These are phyloP conservation scores for Platycnemis pennipes DNA, from an alignment of 2,888 invertebrate genomes.

Conservation along the genomic window DNA sequence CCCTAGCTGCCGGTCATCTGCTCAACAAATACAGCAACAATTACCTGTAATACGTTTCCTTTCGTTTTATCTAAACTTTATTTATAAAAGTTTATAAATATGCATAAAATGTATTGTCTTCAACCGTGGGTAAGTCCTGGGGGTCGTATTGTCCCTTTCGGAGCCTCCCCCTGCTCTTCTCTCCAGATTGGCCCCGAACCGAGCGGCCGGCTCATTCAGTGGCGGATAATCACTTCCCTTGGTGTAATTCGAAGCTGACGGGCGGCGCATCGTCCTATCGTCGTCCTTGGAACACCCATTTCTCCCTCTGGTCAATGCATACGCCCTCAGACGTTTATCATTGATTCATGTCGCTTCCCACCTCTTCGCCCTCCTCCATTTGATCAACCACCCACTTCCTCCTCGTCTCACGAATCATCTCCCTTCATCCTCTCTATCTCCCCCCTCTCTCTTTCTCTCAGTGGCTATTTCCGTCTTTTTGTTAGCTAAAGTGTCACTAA, in stretches of 20 bases:
- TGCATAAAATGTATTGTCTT: too few species aligned
- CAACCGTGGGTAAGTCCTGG: too few species aligned
- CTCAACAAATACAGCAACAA: too few species aligned
- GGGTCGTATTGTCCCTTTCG: too few species aligned
- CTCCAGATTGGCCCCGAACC: constrained; percentile 46
- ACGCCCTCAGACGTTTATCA: background rate
- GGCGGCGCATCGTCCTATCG: background rate
- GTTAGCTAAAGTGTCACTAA: background rate
- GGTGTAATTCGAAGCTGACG: constrained; percentile 46
- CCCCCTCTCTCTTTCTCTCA: constrained; percentile 9
- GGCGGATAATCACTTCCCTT: constrained; percentile 39
- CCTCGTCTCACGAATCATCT: constrained; percentile 2
- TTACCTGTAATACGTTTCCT: too few species aligned
- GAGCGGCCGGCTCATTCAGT: constrained; percentile 39
- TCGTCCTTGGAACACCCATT: constrained; percentile 40
- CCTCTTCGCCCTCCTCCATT: background rate
- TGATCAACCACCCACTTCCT: background rate
- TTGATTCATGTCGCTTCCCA: background rate
- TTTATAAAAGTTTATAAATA: too few species aligned
- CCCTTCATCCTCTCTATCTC: background rate
- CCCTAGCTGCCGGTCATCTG: too few species aligned
- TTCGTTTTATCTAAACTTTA: too few species aligned
- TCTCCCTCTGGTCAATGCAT: background rate
- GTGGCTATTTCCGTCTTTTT: constrained; percentile 11
- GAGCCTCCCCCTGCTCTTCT: too few species aligned